Conservation (phyloP, 2,113 vertebrate genomes). For the Larimichthys crocea region DNA sequence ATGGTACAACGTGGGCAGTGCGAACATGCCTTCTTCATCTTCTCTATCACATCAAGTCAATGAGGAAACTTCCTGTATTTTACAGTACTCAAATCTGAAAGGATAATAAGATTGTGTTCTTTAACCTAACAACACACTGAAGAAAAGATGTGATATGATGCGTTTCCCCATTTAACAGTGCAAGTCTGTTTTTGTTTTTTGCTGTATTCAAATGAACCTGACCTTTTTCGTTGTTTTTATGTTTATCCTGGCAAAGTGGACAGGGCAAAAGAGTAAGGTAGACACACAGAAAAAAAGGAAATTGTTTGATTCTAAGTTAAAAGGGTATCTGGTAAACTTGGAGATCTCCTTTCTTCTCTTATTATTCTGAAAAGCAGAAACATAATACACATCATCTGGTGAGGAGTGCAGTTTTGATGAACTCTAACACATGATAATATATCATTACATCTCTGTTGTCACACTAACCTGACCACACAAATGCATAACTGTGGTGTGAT, state of each 20-base stretch:
- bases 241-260: background rate
- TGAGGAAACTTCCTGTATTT: background rate
- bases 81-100: conserved; percentile 6
- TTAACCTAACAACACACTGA: background rate
- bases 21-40: conserved; percentile 12
- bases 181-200: background rate
- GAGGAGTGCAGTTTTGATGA: background rate
- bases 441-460: background rate
- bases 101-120: conserved; percentile 26
- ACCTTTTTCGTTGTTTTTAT: conserved; percentile 29
- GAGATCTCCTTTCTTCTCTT: background rate
- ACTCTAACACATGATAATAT: background rate
- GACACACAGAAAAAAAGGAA: background rate
- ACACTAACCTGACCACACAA: background rate
- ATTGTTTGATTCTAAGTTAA: background rate
- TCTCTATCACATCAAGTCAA: background rate
- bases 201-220: background rate
- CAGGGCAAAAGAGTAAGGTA: background rate
- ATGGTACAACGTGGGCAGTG: conserved; percentile 38
- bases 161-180: background rate
- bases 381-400: background rate
- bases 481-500: background rate
- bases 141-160: background rate
- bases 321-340: conserved; percentile 8
- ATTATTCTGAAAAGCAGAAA: background rate